Percentiles rank a stretch among this genome's conserved stretches.
These are phyloP conservation scores for Lasioglossum calceatum DNA, from an alignment of 2,888 invertebrate genomes.

Conservation along the genomic window DNA sequence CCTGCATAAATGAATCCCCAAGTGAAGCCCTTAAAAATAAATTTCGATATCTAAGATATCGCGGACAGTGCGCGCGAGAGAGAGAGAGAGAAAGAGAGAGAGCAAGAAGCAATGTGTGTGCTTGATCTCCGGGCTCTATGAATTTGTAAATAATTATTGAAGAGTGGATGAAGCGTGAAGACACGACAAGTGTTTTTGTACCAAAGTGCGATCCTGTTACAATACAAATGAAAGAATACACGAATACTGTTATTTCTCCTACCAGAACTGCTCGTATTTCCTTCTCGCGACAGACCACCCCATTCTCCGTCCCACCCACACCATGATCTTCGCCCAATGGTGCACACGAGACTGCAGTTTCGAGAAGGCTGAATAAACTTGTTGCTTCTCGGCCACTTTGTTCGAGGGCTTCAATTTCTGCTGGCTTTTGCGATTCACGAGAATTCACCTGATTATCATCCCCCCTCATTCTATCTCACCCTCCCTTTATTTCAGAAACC, in stretches of 20 bases:
- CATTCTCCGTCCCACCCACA: slow-evolving; percentile 36
- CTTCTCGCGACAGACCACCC: slow-evolving; percentile 41
- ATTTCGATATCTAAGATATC: slow-evolving; percentile 27
- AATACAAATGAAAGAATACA: slow-evolving; percentile 52
- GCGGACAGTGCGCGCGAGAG: not conserved
- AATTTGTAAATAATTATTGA: slow-evolving; percentile 52
- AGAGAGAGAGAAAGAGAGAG: not conserved
- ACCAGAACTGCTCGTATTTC: slow-evolving; percentile 29
- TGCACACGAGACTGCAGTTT: not conserved
- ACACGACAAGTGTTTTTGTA: slow-evolving; percentile 56
- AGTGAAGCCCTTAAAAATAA: slow-evolving; percentile 17
- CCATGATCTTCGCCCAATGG: not conserved
- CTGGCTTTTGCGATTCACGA: not conserved
- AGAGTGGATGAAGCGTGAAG: slow-evolving; percentile 35
- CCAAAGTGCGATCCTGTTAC: slow-evolving; percentile 42
- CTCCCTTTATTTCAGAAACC: not conserved
- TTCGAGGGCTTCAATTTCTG: not conserved
- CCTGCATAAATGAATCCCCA: not conserved
- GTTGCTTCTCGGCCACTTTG: not conserved
- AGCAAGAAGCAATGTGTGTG: slow-evolving; percentile 27
- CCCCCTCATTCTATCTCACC: not conserved
- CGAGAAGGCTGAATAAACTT: not conserved
- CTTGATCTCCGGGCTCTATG: slow-evolving; percentile 30
- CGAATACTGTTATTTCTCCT: slow-evolving; percentile 56
- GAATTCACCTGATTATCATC: not conserved